Conservation (phyloP, 2,797 vertebrate species). For the Dermochelys coriacea region DNA sequence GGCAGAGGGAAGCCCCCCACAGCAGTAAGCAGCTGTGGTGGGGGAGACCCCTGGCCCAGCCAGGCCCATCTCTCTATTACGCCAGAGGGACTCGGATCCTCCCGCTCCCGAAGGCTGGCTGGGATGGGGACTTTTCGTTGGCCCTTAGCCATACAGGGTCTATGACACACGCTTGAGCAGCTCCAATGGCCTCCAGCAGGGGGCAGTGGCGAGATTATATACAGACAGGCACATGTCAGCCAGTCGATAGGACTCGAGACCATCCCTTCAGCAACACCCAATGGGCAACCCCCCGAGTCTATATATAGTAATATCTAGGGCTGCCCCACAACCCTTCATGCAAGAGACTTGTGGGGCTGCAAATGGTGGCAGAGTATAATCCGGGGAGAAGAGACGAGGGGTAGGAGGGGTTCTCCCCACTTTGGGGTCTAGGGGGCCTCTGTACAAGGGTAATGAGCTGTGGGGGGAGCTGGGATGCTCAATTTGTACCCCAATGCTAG, state of each 20-base stretch:
- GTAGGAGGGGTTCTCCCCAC: not conserved
- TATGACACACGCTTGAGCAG: not conserved
- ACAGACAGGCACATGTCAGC: not conserved
- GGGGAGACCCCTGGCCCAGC: not conserved
- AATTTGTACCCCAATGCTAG: not conserved
- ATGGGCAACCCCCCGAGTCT: not conserved
- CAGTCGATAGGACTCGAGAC: not conserved
- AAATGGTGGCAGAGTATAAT: not conserved
- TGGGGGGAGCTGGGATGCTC: not conserved
- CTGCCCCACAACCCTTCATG: not conserved
- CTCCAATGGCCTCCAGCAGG: not conserved
- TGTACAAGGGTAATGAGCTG: not conserved
- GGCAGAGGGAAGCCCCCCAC: not conserved
- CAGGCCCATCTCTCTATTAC: not conserved
- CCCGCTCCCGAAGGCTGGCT: not conserved
- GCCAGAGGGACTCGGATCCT: not conserved
- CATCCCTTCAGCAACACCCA: not conserved
- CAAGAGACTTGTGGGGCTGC: not conserved
- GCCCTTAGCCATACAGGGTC: not conserved
- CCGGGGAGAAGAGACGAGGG: not conserved
- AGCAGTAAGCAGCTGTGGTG: not conserved
- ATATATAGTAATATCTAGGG: not conserved
- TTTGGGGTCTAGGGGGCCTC: not conserved
- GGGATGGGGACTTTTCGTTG: not conserved
- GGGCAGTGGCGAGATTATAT: not conserved